Evolutionary conservation across 2,888 invertebrate species (phyloP), one percentile per base, ranked within the genome.

Genomic region (Erpobdella octoculata): DNA sequence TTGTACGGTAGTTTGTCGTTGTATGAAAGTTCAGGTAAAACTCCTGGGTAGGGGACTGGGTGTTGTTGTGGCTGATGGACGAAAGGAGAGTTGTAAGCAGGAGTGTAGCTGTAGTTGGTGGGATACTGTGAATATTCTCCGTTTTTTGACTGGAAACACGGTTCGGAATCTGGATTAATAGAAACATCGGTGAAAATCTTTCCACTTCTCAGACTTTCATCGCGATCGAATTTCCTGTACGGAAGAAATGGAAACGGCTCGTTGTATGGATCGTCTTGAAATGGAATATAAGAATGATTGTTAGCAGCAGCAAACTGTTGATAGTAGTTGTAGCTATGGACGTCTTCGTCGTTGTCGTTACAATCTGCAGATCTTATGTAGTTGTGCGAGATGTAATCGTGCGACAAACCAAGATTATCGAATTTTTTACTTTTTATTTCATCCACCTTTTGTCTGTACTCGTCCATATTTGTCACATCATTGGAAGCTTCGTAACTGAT

Each of bases 341-440:
- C 53, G 53, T 53, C 53, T 21, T 53, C 53, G 1, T 53, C 53
- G 53, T 53, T 53, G 53, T 53, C 53, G 46, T 46, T 21, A n/a
- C n/a, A n/a, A n/a, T 18, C 46, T 2, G 46, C 46, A 46, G 21
- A 18, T 3, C 21, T 18, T 18, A 18, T 5, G 46, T 46, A 46
- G 46, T 46, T 46, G 18, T 21, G 46, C n/a, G n/a, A n/a, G n/a
- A n/a, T n/a, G n/a, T n/a, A n/a, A 46, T 46, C 46, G 18, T 53
- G 53, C 1, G 53, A 28, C 28, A 53, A n/a, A 28, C 18, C 53
- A 28, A 15, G 8, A 53, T n/a, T n/a, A 28, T 12, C 53, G 21
- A 9, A 25, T n/a, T 28, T 9, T 8, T 21, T 25, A 53, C 53
- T n/a, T 53, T 53, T 53, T 21, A 2, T 53, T 9, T 53, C 53